Evolutionary conservation across 92 coral and sea anemone species (phyloP).

Genomic region (Actinostola sp.): DNA sequence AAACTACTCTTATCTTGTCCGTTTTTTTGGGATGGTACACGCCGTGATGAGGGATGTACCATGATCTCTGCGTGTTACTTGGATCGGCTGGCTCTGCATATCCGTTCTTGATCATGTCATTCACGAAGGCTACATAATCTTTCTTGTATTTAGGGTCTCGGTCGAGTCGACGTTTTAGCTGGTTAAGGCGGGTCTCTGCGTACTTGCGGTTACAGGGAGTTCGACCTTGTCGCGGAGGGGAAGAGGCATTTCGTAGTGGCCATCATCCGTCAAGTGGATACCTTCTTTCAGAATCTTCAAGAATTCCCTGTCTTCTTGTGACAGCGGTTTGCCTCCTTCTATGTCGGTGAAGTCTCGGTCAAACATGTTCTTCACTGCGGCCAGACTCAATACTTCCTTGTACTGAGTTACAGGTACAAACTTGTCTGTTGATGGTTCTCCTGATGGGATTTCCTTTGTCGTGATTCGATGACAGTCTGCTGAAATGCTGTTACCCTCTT

Average conservation of each 20-base stretch:
- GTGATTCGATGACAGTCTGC: constrained; percentile 29
- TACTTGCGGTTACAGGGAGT: constrained; percentile 46
- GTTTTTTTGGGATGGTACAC: constrained; percentile 41
- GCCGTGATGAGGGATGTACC: constrained; percentile 71
- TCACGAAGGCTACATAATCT: constrained; percentile 34
- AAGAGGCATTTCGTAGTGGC: constrained; percentile 50
- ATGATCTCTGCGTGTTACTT: not conserved
- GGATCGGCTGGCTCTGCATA: constrained; percentile 44
- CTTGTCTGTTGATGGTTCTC: not conserved
- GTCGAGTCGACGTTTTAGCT: constrained; percentile 19
- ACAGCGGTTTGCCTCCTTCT: constrained; percentile 19
- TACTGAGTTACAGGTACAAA: constrained; percentile 9
- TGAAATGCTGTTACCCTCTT: not conserved
- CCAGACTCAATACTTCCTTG: constrained; percentile 24
- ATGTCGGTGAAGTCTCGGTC: constrained; percentile 44
- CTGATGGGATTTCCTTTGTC: constrained; percentile 16
- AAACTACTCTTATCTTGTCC: constrained; percentile 24
- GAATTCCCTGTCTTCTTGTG: constrained; percentile 45
- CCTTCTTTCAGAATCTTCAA: constrained; percentile 25
- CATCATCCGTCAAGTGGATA: constrained; percentile 36
- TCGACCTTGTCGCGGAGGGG: constrained; percentile 34
- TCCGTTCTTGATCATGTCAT: constrained; percentile 41
- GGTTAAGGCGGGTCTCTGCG: constrained; percentile 31
- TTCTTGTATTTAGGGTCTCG: constrained; percentile 29
- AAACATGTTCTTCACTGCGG: constrained; percentile 16